Base-by-base conservation (phyloP, 2,888 invertebrate genomes). In the Escarpia spicata region DNA sequence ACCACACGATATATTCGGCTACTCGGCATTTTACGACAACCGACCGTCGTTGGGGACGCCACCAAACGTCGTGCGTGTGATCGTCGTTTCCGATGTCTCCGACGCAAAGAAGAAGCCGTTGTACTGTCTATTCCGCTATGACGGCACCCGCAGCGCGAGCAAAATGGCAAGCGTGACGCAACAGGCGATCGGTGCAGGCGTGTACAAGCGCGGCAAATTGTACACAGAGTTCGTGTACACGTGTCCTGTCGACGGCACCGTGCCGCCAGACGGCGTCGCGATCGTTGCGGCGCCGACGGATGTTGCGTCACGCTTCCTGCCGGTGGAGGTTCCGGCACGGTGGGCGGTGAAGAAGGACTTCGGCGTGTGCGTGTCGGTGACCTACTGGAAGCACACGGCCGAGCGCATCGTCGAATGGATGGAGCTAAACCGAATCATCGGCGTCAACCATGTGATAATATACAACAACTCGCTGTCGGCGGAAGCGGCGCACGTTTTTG, bases 1-100 rank as follows among this genome's bases (percentile, higher is more conserved):
- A n/a, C n/a, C 91, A 91, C 91, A 91, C 4, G 37, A 43, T 0
- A 43, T 90, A 92, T 93, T 60, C 58, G 92, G 90, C 89, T 93
- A 93, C 58, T 93, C 93, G 3, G 93, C 93, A 44, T 93, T 93
- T 90, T 90, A 92, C 90, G 93, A 93, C 91, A 93, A 92, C 58
- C 91, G 93, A 26, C 89, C 91, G 10, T 92, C 93, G n/a, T 75
- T 93, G 3, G 92, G 91, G 10, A 43, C 91, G 9, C 52, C 91
- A n/a, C 58, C 93, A 2, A 37, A 43, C 3, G 91, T 93, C 3
- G 90, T 75, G 75, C 75, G 93, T 43, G 92, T 93, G 10, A 92
- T 91, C 1, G 92, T 93, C 44, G 58, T 90, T n/a, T 92, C 93
- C 26, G 91, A 91, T 31, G 44, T 93, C 19, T 15, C 75, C 26